Evolutionary conservation across 1,140 invertebrate species (phyloP).

Genomic region (Philotrypesis tridentata): DNA sequence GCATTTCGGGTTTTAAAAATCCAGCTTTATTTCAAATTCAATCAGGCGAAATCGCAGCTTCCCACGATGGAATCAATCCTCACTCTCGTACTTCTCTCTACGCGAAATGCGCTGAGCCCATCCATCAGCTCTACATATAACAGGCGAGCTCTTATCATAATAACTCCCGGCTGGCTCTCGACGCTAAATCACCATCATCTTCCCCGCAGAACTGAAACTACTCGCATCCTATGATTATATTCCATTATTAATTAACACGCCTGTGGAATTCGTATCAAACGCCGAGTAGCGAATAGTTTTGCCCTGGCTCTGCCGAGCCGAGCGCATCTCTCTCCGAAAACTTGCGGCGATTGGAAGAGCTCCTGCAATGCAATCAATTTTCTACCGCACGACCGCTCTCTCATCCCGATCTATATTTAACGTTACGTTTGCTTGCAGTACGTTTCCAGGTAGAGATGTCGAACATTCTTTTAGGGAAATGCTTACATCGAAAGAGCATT

Average conservation of each 20-base stretch:
- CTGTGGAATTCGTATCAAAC: slow-evolving; percentile 19
- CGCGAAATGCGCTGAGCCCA: not conserved
- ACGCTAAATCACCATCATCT: slow-evolving; percentile 29
- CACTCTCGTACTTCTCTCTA: not conserved
- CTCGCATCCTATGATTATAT: not conserved
- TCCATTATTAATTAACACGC: slow-evolving; percentile 38
- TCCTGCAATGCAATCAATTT: slow-evolving; percentile 39
- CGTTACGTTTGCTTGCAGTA: not conserved
- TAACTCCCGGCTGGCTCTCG: not conserved
- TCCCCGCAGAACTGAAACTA: not conserved
- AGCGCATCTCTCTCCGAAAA: not conserved
- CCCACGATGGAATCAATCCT: not conserved
- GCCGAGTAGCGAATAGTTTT: not conserved
- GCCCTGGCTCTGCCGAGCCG: not conserved
- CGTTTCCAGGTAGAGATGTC: no score
- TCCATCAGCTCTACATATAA: not conserved
- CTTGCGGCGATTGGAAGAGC: not conserved
- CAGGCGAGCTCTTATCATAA: not conserved
- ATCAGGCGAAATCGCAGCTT: not conserved
- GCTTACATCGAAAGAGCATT: no score
- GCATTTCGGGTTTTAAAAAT: no score
- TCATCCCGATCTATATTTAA: slow-evolving; percentile 22
- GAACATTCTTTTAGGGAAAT: no score
- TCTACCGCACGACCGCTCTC: slow-evolving; percentile 8
- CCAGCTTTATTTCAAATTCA: not conserved